phyloP scores from a whole-genome alignment of 1,140 invertebrate genomes.

The Goniozus legneri region DNA sequence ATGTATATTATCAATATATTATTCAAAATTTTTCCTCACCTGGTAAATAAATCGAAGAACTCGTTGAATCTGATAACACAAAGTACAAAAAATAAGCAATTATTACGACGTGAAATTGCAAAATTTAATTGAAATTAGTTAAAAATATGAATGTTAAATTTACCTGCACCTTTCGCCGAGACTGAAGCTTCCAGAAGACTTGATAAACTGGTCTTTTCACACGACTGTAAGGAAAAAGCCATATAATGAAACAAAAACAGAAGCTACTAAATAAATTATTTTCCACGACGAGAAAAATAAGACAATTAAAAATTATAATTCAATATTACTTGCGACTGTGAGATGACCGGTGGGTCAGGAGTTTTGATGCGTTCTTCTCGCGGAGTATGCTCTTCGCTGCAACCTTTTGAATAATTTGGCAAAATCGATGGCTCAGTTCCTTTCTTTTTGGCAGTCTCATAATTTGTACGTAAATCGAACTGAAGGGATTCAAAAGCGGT shows the following conservation, averaged over 20 bases:
- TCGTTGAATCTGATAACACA: constrained; percentile 39
- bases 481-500: too few relatives aligned
- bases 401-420: too few relatives aligned
- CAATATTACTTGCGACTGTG: constrained; percentile 50
- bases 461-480: too few relatives aligned
- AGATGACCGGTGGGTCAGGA: constrained; percentile 51
- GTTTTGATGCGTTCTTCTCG: constrained; percentile 45
- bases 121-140: too few relatives aligned
- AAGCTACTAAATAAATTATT: neutral
- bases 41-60: constrained; percentile 41
- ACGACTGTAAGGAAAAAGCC: constrained; percentile 41
- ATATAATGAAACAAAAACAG: constrained; percentile 9
- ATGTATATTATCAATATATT: neutral
- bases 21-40: constrained; percentile 32
- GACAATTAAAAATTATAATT: too few relatives aligned
- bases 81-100: constrained; percentile 24
- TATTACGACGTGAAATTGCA: too few relatives aligned
- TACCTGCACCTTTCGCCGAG: constrained; percentile 49
- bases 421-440: too few relatives aligned
- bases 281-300: too few relatives aligned
- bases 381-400: too few relatives aligned
- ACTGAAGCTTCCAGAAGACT: constrained; percentile 53
- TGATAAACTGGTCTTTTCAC: constrained; percentile 54
- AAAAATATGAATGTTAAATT: constrained; percentile 11
- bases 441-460: too few relatives aligned